These are phyloP conservation scores for Phyllostomus hastatus DNA, from an alignment of 2,113 vertebrate genomes.

Conservation along the genomic window DNA sequence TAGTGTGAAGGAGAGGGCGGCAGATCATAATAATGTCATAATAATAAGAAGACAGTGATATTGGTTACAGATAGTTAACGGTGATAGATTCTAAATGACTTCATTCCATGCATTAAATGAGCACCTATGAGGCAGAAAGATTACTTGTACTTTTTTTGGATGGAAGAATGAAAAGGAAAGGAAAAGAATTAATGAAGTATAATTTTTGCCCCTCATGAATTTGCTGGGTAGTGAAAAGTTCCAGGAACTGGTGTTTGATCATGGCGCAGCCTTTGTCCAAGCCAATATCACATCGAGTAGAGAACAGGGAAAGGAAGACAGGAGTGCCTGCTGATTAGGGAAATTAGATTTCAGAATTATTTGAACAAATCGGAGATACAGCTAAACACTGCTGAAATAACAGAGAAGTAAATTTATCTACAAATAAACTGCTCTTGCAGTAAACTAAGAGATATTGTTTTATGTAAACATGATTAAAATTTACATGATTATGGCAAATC, in stretches of 20 bases:
- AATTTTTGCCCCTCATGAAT: background rate
- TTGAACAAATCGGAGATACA: background rate
- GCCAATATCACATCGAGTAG: background rate
- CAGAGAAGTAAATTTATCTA: background rate
- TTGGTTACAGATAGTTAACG: background rate
- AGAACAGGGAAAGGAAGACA: background rate
- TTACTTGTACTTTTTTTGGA: background rate
- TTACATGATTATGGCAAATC: background rate
- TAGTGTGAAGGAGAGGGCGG: background rate
- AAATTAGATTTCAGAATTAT: constrained; percentile 20
- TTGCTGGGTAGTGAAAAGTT: background rate
- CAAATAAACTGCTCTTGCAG: background rate
- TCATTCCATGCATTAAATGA: background rate
- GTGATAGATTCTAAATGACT: background rate
- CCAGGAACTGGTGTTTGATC: background rate
- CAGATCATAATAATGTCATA: background rate
- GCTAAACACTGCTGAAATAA: background rate
- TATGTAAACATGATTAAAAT: background rate
- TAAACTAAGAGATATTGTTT: background rate
- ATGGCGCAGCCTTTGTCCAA: background rate
- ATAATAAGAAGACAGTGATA: background rate
- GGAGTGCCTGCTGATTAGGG: background rate
- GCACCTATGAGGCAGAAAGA: background rate
- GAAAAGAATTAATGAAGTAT: background rate
- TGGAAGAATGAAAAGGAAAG: background rate